Evolutionary conservation across 1,140 invertebrate genomes (phyloP).

Genomic region (Lycorma delicatula): DNA sequence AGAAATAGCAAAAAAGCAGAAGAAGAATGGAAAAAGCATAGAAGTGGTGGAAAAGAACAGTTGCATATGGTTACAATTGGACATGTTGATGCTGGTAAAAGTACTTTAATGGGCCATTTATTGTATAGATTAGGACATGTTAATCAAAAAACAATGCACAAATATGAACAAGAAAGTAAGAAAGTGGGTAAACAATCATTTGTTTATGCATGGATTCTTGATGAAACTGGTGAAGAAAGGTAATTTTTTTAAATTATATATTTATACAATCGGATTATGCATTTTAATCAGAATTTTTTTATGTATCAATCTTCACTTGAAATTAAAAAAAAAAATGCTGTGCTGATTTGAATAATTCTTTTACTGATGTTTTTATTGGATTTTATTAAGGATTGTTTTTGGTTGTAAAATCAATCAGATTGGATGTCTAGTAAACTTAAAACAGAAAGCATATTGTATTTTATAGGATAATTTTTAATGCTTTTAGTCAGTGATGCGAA

Average conservation of each 20-base stretch:
- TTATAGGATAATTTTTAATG: too few species aligned
- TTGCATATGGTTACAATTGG: slow-evolving; percentile 94
- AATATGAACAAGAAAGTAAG: slow-evolving; percentile 96
- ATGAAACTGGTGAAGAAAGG: slow-evolving; percentile 97
- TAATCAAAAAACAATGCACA: slow-evolving; percentile 85
- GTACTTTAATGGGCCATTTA: slow-evolving; percentile 93
- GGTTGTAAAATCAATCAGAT: too few species aligned
- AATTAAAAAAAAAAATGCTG: too few species aligned
- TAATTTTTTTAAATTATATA: slow-evolving; percentile 39
- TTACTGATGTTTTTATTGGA: too few species aligned
- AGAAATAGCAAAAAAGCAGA: slow-evolving; percentile 27
- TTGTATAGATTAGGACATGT: slow-evolving; percentile 86
- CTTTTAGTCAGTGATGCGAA: too few species aligned
- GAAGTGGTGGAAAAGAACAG: slow-evolving; percentile 68
- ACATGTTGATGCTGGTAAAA: slow-evolving; percentile 99
- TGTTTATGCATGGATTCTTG: slow-evolving; percentile 98
- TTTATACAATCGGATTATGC: too few species aligned
- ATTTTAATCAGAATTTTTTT: too few species aligned
- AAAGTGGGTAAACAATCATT: slow-evolving; percentile 98
- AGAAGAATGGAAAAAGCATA: slow-evolving; percentile 58
- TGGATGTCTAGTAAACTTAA: too few species aligned
- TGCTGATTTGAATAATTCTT: too few species aligned
- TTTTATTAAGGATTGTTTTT: too few species aligned
- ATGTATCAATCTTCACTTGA: too few species aligned
- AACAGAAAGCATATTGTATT: too few species aligned